Conservation (phyloP, 2,797 vertebrate species). For the Xenops minutus region DNA sequence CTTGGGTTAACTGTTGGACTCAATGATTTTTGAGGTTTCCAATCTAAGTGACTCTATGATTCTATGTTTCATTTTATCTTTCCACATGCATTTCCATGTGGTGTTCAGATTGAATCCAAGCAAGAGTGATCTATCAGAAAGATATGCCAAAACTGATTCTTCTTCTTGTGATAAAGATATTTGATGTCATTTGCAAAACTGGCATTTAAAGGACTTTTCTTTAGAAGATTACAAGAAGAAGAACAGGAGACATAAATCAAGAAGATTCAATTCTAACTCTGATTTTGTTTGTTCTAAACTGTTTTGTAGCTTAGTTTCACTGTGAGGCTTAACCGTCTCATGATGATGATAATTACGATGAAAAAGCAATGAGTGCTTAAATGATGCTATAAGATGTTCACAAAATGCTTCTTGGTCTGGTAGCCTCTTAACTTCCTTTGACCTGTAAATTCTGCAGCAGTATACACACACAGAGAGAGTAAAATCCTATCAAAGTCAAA, state of each 20-base stretch:
- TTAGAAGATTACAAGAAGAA: background rate
- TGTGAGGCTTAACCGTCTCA: background rate
- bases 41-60: background rate
- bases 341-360: background rate
- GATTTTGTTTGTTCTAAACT: background rate
- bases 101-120: background rate
- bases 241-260: background rate
- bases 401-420: background rate
- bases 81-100: background rate
- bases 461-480: accelerated
- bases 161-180: background rate
- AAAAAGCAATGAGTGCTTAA: background rate
- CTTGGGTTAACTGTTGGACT: background rate
- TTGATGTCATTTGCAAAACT: background rate
- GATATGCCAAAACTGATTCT: background rate
- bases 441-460: background rate
- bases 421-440: background rate
- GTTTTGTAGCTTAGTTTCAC: background rate
- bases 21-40: background rate
- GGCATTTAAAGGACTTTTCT: background rate
- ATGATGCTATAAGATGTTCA: accelerated
- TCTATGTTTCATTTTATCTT: background rate
- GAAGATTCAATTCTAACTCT: background rate
- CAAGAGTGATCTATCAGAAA: background rate
- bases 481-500: background rate